A percentile compares a stretch with the other conserved stretches of the same genome.
Evolutionary conservation across 2,888 invertebrate species (phyloP).

Genomic region (Trypoxylon attenuatum): DNA sequence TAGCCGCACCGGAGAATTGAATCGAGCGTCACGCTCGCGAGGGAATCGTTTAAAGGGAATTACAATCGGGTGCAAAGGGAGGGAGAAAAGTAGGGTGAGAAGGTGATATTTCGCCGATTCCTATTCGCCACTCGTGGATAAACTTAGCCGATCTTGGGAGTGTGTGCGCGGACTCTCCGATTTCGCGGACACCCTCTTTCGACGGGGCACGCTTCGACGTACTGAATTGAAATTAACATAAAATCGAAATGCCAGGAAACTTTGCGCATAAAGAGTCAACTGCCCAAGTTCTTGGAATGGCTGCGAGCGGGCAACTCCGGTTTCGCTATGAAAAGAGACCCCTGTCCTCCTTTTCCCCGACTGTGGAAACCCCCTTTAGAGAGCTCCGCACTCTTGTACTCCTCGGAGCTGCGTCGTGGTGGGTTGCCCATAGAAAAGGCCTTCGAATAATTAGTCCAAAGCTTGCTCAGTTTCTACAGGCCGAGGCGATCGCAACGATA

Average conservation of each 20-base stretch:
- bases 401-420: conserved; percentile 7
- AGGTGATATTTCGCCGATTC: conserved; percentile 68
- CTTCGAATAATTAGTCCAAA: conserved; percentile 60
- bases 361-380: not conserved
- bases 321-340: conserved; percentile 61
- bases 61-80: conserved; percentile 57
- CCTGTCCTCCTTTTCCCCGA: conserved; percentile 17
- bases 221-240: conserved; percentile 73
- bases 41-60: conserved; percentile 66
- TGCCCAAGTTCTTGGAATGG: conserved; percentile 71
- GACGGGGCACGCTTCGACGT: conserved; percentile 56
- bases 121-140: conserved; percentile 66
- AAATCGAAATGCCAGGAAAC: conserved; percentile 72
- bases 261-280: conserved; percentile 73
- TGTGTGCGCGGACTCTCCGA: conserved; percentile 52
- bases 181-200: conserved; percentile 62
- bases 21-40: conserved; percentile 65
- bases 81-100: conserved; percentile 27
- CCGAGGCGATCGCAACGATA: conserved; percentile 47
- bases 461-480: conserved; percentile 48
- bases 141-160: conserved; percentile 57
- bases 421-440: conserved; percentile 45
- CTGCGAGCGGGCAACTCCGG: conserved; percentile 63
- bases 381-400: conserved; percentile 18
- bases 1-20: conserved; percentile 59